phyloP scores from a whole-genome alignment of 2,113 vertebrate genomes.

The Myrmecophaga tridactyla region DNA sequence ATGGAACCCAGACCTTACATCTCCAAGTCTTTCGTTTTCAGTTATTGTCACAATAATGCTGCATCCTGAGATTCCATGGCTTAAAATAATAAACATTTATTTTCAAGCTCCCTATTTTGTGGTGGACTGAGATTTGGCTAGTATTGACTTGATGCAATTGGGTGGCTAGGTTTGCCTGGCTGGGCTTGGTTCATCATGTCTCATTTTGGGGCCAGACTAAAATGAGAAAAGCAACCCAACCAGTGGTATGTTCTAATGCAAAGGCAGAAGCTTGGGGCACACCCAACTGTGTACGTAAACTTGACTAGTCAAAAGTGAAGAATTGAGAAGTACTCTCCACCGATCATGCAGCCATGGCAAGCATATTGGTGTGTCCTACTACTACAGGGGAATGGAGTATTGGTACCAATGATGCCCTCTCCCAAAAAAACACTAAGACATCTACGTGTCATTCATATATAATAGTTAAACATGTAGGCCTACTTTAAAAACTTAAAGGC shows the following conservation, averaged over 20 bases:
- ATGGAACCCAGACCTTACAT: neutral
- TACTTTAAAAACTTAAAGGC: neutral
- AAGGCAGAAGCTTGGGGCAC: neutral
- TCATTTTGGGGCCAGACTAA: neutral
- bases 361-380: rapidly evolving
- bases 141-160: neutral
- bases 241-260: neutral
- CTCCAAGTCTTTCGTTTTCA: neutral
- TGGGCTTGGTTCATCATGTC: neutral
- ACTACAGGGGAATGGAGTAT: rapidly evolving
- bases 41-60: neutral
- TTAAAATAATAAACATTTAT: neutral
- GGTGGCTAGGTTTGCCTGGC: neutral
- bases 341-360: rapidly evolving
- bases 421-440: neutral
- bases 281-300: rapidly evolving
- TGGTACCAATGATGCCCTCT: neutral
- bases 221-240: neutral
- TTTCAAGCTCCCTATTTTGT: neutral
- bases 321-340: rapidly evolving
- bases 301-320: neutral
- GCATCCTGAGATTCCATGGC: neutral
- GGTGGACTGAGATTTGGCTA: neutral
- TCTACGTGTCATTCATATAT: neutral
- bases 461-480: neutral